These are phyloP conservation scores for Macrosoma leucophasiata DNA, from an alignment of 2,888 invertebrate species.

Conservation along the genomic window DNA sequence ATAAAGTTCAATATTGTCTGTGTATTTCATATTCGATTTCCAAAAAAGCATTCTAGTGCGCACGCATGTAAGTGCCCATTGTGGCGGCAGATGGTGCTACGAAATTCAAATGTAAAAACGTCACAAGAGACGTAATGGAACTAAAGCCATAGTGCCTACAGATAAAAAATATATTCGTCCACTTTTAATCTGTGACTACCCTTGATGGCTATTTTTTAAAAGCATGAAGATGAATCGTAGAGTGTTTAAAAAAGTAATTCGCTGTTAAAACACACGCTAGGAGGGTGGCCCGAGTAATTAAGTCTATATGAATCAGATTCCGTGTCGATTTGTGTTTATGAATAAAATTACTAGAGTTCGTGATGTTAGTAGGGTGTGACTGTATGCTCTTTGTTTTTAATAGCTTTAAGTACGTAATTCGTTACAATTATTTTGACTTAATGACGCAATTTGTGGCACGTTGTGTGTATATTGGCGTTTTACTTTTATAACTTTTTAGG, in stretches of 20 bases:
- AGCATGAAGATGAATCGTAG: slow-evolving; percentile 36
- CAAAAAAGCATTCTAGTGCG: slow-evolving; percentile 59
- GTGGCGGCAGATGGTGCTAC: slow-evolving; percentile 68
- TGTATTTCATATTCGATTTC: slow-evolving; percentile 43
- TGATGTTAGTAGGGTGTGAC: slow-evolving; percentile 30
- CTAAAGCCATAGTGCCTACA: slow-evolving; percentile 25
- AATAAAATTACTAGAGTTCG: slow-evolving; percentile 36
- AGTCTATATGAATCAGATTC: slow-evolving; percentile 42
- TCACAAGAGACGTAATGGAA: slow-evolving; percentile 31
- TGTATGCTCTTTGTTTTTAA: no score
- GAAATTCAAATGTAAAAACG: slow-evolving; percentile 43
- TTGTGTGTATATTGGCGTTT: no score
- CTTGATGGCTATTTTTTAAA: slow-evolving; percentile 31
- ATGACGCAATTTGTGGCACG: slow-evolving; percentile 35
- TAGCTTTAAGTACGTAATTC: slow-evolving; percentile 24
- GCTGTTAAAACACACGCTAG: slow-evolving; percentile 29
- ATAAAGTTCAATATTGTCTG: slow-evolving; percentile 18
- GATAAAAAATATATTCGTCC: slow-evolving; percentile 25
- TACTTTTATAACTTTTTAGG: no score
- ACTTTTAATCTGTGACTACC: slow-evolving; percentile 17
- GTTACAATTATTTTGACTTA: slow-evolving; percentile 23
- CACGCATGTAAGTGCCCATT: slow-evolving; percentile 69
- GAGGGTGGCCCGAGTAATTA: slow-evolving; percentile 38
- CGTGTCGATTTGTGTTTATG: slow-evolving; percentile 40
- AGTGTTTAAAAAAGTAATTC: slow-evolving; percentile 38